Percentiles rank a stretch among this genome's conserved stretches.
phyloP scores from a whole-genome alignment of 2,797 vertebrate genomes.

The Rhynchonycteris naso region DNA sequence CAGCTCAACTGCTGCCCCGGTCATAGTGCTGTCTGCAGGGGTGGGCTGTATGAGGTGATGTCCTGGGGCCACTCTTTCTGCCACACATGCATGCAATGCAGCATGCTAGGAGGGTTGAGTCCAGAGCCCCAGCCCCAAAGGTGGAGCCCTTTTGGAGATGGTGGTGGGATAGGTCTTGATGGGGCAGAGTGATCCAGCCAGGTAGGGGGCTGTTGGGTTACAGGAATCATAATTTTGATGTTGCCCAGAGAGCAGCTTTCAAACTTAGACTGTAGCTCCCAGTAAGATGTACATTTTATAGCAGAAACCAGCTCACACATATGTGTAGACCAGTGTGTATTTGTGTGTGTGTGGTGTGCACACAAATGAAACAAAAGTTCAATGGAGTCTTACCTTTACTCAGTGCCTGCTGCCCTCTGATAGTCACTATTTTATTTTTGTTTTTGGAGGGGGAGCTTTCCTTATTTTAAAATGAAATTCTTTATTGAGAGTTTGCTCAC shows the following conservation, averaged over 20 bases:
- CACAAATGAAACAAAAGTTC: neutral
- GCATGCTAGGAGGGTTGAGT: accelerated
- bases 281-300: neutral
- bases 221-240: neutral
- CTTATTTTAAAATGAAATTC: neutral
- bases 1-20: neutral
- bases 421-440: neutral
- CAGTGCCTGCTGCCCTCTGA: accelerated
- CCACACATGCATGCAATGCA: accelerated
- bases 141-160: neutral
- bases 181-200: neutral
- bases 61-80: neutral
- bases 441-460: neutral
- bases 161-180: neutral
- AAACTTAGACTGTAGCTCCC: neutral
- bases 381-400: neutral
- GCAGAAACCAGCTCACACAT: neutral
- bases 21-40: accelerated
- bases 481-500: no score
- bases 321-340: accelerated
- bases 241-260: neutral
- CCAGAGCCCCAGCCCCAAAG: accelerated
- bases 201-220: neutral
- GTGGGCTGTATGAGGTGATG: accelerated
- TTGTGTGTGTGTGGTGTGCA: no score